Evolutionary conservation across 2,797 vertebrate genomes (phyloP).

Genomic region (Dendrocincla fuliginosa): DNA sequence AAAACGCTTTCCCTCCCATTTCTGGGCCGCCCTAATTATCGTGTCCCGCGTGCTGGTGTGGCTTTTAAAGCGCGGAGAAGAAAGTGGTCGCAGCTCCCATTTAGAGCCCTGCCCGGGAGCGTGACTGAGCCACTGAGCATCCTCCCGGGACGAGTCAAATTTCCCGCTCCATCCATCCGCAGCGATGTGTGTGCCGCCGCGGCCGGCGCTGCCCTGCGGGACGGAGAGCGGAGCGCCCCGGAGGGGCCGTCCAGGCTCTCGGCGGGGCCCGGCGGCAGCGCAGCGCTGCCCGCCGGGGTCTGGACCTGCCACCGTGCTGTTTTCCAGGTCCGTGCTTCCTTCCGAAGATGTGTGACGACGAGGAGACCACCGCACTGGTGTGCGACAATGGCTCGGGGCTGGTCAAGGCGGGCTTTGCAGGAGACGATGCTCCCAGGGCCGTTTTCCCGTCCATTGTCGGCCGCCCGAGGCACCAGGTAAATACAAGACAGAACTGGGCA

Average conservation of each 20-base stretch:
- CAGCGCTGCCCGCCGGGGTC: not conserved
- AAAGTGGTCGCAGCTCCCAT: not conserved
- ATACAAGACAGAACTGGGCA: not conserved
- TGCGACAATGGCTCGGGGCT: constrained; percentile 94
- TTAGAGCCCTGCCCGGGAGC: not conserved
- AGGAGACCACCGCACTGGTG: constrained; percentile 92
- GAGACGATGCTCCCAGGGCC: constrained; percentile 91
- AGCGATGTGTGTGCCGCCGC: not conserved
- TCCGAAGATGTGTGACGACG: constrained; percentile 90
- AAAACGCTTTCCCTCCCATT: not conserved
- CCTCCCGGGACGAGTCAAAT: not conserved
- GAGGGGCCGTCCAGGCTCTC: not conserved
- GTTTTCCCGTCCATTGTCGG: constrained; percentile 95
- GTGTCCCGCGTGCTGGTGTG: not conserved
- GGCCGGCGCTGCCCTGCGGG: not conserved
- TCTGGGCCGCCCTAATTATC: not conserved
- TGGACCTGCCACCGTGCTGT: not conserved
- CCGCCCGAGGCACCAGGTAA: constrained; percentile 92
- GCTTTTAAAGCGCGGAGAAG: not conserved
- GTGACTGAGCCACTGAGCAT: not conserved
- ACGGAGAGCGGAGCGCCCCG: not conserved
- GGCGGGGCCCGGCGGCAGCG: too few relatives aligned
- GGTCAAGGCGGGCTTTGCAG: constrained; percentile 93
- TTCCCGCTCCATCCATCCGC: not conserved
- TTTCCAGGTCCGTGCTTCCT: constrained; percentile 58